A percentile compares a stretch with the other conserved stretches of the same genome.
Evolutionary conservation across 2,888 invertebrate genomes (phyloP).

Genomic region (Polia nebulosa): DNA sequence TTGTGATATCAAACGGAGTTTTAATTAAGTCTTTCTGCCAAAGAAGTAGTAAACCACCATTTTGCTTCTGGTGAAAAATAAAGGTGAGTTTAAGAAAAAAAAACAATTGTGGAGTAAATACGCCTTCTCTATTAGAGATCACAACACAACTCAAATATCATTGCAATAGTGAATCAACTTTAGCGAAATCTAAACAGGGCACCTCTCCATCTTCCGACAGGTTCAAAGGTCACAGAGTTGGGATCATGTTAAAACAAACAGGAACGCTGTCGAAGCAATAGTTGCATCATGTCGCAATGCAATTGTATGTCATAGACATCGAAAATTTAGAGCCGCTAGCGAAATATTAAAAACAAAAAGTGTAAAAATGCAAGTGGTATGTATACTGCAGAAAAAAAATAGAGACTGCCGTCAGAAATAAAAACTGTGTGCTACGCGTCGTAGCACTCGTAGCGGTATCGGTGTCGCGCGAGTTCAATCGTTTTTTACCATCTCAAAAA

Average conservation of each 20-base stretch:
- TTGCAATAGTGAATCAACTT: neutral
- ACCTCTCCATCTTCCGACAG: conserved; percentile 28
- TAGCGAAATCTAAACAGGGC: conserved; percentile 32
- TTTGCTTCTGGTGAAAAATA: too few relatives aligned
- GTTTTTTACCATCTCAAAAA: too few relatives aligned
- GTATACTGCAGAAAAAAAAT: too few relatives aligned
- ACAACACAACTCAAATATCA: neutral
- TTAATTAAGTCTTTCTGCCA: neutral
- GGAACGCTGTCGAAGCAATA: conserved; percentile 52
- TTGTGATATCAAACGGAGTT: neutral
- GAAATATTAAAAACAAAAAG: conserved; percentile 24
- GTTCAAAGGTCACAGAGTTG: conserved; percentile 53
- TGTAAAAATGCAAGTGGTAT: too few relatives aligned
- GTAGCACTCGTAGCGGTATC: too few relatives aligned
- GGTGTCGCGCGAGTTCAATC: too few relatives aligned
- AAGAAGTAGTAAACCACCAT: neutral
- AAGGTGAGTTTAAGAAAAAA: neutral
- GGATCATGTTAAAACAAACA: conserved; percentile 61
- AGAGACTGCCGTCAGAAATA: too few relatives aligned
- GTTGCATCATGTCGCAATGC: conserved; percentile 61
- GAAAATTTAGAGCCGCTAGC: conserved; percentile 10
- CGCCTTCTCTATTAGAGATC: neutral
- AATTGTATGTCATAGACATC: conserved; percentile 50
- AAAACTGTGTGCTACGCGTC: too few relatives aligned
- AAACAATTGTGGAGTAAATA: neutral